Percentiles rank a stretch among this genome's conserved stretches.
Evolutionary conservation across 2,888 invertebrate species (phyloP).

Genomic region (Tachystola acroxantha): DNA sequence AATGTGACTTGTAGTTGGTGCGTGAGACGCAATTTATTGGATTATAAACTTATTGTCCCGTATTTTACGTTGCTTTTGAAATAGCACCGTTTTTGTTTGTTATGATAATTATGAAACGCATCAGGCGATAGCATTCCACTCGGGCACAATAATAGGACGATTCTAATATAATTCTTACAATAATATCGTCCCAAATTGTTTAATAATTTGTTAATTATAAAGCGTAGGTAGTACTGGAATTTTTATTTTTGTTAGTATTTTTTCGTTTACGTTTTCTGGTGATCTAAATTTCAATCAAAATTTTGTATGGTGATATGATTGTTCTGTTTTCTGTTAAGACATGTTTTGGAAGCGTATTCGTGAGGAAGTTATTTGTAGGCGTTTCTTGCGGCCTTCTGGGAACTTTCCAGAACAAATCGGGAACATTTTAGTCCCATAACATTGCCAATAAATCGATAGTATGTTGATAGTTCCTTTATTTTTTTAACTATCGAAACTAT

Average conservation of each 20-base stretch:
- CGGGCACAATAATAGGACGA: constrained; percentile 59
- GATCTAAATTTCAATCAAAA: constrained; percentile 45
- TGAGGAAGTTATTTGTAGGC: constrained; percentile 21
- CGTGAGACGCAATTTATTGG: too few species aligned
- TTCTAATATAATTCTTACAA: constrained; percentile 78
- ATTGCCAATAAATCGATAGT: too few species aligned
- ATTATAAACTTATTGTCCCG: too few species aligned
- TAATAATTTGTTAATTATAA: constrained; percentile 70
- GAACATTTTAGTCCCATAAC: too few species aligned
- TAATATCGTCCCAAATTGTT: constrained; percentile 74
- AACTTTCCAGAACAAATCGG: too few species aligned
- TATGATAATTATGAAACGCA: too few species aligned
- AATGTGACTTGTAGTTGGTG: too few species aligned
- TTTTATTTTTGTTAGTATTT: constrained; percentile 59
- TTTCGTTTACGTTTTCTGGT: constrained; percentile 60
- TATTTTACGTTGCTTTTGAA: too few species aligned
- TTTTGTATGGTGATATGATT: constrained; percentile 37
- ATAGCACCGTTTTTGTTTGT: too few species aligned
- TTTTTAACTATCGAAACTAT: too few species aligned
- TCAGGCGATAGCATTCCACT: constrained; percentile 60
- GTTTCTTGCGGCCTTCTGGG: constrained; percentile 26
- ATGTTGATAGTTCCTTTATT: too few species aligned
- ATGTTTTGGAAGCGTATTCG: constrained; percentile 25
- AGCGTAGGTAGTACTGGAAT: constrained; percentile 59
- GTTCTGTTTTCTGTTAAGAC: constrained; percentile 45